Evolutionary conservation across 1,140 invertebrate genomes (phyloP), one percentile per base, ranked within the genome.

Genomic region (Matsumurasca onukii): DNA sequence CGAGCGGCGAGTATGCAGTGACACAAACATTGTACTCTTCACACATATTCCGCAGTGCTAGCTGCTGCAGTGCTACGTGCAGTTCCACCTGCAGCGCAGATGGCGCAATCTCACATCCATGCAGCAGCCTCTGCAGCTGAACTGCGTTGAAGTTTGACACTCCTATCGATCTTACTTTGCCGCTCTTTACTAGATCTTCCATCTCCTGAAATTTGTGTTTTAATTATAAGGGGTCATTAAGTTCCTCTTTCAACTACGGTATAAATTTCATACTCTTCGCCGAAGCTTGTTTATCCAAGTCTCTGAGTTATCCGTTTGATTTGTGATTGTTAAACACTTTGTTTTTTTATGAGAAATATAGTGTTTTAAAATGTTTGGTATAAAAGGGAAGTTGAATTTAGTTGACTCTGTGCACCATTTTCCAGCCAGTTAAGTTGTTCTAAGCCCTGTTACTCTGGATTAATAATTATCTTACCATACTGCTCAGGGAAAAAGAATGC

Each of bases 1-100:
- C 84, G 15, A 87, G 72, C 0, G 85, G 82, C 20, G 78, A 77
- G 71, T 85, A 87, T 1, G 84, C 84, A 31, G 78, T 81, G 2
- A 86, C 69, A 24, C 74, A 70, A 31, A 86, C 83, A 5, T 76
- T 73, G 31, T 79, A 73, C 31, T 75, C 45, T 49, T 76, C 68
- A 73, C 84, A 86, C 69, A 79, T 81, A 17, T 78, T 76, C 34
- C 76, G 69, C 24, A 86, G 72, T 25, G 77, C 71, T 1, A 75
- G 76, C 73, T 86, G 85, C 67, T 83, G 82, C 48, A 82, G 78
- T 71, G 82, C 84, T 0, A 78, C 75, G 74, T 86, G 83, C 49
- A 81, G 74, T 75, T 89, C 73, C 34, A 88, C 78, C 80, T 86
- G 80, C 15, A 78, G 24, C 24, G 39, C 65, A n/a, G 70, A 52